phyloP scores from a whole-genome alignment of 2,888 invertebrate species.

The Lapara coniferarum region DNA sequence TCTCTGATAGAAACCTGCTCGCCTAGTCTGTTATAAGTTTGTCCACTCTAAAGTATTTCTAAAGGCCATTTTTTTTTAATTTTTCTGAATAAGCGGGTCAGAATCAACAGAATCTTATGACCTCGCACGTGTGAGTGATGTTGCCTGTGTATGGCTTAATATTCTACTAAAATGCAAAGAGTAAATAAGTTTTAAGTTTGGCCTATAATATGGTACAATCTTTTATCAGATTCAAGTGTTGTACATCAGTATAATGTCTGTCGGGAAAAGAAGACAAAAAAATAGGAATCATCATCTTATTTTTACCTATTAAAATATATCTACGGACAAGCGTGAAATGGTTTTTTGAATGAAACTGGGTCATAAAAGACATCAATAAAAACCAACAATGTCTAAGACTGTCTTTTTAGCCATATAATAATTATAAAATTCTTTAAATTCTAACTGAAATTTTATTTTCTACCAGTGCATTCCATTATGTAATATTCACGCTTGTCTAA shows the following conservation, averaged over 20 bases:
- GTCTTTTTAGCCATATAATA: no score
- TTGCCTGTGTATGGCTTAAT: no score
- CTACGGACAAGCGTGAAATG: background rate
- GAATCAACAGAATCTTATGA: no score
- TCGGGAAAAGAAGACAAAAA: conserved; percentile 81
- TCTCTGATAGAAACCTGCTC: no score
- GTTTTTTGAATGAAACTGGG: background rate
- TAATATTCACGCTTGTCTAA: background rate
- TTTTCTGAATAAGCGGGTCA: no score
- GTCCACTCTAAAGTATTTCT: no score
- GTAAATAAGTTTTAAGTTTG: background rate
- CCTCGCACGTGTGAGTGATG: no score
- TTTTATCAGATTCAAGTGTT: conserved; percentile 36
- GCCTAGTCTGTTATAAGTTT: no score
- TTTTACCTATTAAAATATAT: background rate
- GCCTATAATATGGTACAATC: background rate
- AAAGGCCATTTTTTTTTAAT: no score
- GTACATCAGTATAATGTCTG: conserved; percentile 62
- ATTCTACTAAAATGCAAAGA: no score
- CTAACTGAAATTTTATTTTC: no score
- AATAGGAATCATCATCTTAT: conserved; percentile 16
- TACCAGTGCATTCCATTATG: background rate
- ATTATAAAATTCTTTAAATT: no score
- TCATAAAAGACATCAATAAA: background rate
- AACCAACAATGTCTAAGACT: background rate